phyloP scores from a whole-genome alignment of 2,797 vertebrate genomes.

The Rhabdophis nuchalis region DNA sequence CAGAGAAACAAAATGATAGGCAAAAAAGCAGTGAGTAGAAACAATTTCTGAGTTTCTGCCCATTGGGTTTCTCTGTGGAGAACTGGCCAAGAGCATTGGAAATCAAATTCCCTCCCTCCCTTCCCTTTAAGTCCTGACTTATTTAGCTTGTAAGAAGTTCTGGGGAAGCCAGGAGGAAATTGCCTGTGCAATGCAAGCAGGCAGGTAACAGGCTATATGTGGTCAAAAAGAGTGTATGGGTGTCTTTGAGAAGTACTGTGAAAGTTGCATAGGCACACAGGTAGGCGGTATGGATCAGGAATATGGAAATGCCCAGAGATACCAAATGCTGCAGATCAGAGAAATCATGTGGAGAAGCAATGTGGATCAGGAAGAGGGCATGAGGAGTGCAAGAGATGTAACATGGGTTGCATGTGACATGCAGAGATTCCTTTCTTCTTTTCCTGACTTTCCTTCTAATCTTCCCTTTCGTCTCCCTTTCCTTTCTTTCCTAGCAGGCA shows the following conservation, averaged over 20 bases:
- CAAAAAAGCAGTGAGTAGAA: too few species aligned
- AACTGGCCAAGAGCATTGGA: background rate
- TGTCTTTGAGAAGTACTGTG: background rate
- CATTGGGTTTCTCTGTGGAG: background rate
- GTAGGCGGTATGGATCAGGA: background rate
- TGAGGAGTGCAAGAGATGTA: background rate
- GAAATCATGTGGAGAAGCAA: too few species aligned
- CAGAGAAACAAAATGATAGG: too few species aligned
- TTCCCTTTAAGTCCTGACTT: background rate
- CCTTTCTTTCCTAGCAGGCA: background rate
- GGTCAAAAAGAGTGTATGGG: background rate
- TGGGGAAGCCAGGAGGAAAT: background rate
- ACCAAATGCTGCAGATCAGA: too few species aligned
- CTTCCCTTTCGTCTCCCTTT: background rate
- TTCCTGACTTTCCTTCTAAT: background rate
- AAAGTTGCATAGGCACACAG: background rate
- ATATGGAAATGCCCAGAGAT: too few species aligned
- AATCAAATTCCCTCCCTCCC: background rate
- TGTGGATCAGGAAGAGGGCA: background rate
- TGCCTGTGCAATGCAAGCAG: background rate
- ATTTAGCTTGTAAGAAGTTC: background rate
- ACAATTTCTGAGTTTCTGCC: too few species aligned
- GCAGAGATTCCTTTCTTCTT: background rate
- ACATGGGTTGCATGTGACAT: background rate
- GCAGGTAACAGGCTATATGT: background rate